A percentile compares a stretch with the other conserved stretches of the same genome.
Evolutionary conservation across 2,797 vertebrate genomes (phyloP).

Genomic region (Selene dorsalis): DNA sequence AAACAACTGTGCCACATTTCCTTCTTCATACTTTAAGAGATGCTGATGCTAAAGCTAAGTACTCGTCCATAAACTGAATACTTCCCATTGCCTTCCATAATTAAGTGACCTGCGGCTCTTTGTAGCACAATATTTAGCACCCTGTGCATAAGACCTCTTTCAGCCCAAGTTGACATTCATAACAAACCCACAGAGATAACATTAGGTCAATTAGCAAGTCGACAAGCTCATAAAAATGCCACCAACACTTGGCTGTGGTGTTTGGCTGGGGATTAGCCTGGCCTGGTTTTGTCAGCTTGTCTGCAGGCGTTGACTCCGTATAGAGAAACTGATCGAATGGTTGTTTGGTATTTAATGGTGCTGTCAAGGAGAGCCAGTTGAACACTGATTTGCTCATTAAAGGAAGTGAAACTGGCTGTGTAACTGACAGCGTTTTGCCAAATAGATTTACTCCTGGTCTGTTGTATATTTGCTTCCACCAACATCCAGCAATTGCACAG

Average conservation of each 20-base stretch:
- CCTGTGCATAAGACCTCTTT: not conserved
- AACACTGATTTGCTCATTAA: not conserved
- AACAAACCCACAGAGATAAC: not conserved
- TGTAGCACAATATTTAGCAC: not conserved
- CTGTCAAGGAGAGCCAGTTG: not conserved
- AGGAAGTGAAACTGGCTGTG: not conserved
- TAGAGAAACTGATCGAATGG: not conserved
- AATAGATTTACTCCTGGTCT: not conserved
- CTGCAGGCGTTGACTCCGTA: not conserved
- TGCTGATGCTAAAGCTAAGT: no score
- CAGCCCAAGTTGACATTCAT: not conserved
- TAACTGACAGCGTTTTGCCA: not conserved
- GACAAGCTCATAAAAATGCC: not conserved
- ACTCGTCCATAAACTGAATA: no score
- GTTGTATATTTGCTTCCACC: not conserved
- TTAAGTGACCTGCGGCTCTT: no score
- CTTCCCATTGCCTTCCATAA: no score
- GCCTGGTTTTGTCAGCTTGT: not conserved
- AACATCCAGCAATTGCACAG: not conserved
- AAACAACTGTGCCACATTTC: no score
- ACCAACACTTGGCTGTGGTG: not conserved
- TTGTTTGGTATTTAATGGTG: not conserved
- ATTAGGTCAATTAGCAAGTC: not conserved
- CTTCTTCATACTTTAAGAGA: no score
- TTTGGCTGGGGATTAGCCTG: not conserved